Conservation (phyloP, 2,113 vertebrate genomes). For the Eupsittula cactorum region DNA sequence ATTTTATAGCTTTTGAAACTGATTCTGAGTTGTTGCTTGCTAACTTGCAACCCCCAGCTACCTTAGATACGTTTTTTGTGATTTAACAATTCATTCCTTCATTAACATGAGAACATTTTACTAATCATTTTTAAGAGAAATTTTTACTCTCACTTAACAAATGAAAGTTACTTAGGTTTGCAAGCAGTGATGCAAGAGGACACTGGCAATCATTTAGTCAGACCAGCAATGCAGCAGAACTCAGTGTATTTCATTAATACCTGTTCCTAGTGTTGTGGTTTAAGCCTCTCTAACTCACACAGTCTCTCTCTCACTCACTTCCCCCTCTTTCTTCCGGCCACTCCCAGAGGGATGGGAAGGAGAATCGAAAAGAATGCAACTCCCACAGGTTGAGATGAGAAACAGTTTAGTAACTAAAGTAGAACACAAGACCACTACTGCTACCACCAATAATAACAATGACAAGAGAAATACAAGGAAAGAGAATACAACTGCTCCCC, state of each 20-base stretch:
- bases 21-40: neutral
- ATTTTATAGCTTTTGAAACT: constrained; percentile 41
- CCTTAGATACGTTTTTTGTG: neutral
- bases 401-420: too few relatives aligned
- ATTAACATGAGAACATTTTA: neutral
- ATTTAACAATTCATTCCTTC: constrained; percentile 19
- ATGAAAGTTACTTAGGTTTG: neutral
- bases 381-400: too few relatives aligned
- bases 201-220: neutral
- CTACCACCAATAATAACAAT: too few relatives aligned
- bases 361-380: too few relatives aligned
- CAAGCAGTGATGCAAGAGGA: neutral
- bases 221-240: neutral
- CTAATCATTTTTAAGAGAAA: neutral
- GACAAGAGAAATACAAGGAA: too few relatives aligned
- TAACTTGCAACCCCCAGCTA: neutral
- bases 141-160: neutral
- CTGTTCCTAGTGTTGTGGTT: neutral
- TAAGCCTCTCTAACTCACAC: too few relatives aligned
- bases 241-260: neutral
- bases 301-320: too few relatives aligned
- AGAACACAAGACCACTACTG: too few relatives aligned
- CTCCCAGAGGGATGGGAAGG: too few relatives aligned
- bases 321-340: too few relatives aligned
- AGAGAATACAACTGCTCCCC: too few relatives aligned